A percentile compares a stretch with the other conserved stretches of the same genome.
Conservation (phyloP, 2,113 vertebrate genomes). For the Rostratula benghalensis region DNA sequence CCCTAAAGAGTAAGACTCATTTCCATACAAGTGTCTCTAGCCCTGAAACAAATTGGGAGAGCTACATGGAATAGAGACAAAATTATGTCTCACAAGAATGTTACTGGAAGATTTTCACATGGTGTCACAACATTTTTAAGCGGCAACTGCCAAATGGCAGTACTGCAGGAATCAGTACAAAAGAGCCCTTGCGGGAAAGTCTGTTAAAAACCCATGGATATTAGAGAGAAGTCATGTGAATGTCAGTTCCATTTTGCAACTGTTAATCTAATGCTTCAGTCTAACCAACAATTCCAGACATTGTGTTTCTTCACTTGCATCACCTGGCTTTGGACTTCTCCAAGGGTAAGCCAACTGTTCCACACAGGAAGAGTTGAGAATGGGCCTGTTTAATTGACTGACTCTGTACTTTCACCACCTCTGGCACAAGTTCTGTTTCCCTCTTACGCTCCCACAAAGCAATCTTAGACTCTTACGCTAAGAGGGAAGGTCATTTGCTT, state of each 20-base stretch:
- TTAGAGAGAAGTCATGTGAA: background rate
- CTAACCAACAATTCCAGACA: background rate
- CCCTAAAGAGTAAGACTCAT: background rate
- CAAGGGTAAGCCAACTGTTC: background rate
- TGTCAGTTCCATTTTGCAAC: background rate
- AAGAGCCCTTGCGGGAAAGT: background rate
- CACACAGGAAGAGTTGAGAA: background rate
- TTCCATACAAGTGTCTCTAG: background rate
- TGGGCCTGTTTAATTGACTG: background rate
- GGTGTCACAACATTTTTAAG: background rate
- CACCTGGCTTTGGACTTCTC: background rate
- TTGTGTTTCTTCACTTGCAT: background rate
- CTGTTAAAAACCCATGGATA: background rate
- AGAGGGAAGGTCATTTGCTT: background rate
- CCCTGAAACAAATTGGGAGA: background rate
- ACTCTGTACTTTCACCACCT: background rate
- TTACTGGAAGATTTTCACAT: constrained; percentile 18
- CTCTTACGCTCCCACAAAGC: background rate
- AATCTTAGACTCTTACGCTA: background rate
- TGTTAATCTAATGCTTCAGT: background rate
- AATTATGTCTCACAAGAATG: constrained; percentile 2
- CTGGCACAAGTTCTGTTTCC: background rate
- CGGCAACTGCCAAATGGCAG: background rate
- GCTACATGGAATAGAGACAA: background rate
- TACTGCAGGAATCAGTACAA: background rate